These are phyloP conservation scores for Ciconia maguari DNA, from an alignment of 2,113 vertebrate genomes.

Conservation along the genomic window DNA sequence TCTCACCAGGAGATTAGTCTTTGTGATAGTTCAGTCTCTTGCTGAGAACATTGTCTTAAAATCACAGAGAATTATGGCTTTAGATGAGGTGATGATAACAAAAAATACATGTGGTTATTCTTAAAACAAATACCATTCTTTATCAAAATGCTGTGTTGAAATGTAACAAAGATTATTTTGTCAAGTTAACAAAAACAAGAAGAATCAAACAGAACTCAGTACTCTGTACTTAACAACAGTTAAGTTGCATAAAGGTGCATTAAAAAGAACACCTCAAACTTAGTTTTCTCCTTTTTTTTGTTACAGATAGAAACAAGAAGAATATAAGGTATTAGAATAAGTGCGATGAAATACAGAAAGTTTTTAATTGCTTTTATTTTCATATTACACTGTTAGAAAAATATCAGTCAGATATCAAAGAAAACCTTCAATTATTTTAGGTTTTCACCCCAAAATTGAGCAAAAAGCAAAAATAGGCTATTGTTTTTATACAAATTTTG, in stretches of 20 bases:
- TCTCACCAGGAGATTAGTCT: slow-evolving; percentile 33
- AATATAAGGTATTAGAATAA: neutral
- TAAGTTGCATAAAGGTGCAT: neutral
- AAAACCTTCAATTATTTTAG: neutral
- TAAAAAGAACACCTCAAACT: neutral
- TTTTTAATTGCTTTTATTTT: neutral
- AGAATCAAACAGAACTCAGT: neutral
- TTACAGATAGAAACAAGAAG: neutral
- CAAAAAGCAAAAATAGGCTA: neutral
- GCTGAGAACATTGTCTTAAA: slow-evolving; percentile 40
- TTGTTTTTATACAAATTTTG: neutral
- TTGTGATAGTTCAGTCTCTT: slow-evolving; percentile 45
- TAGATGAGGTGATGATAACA: slow-evolving; percentile 3
- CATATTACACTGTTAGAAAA: neutral
- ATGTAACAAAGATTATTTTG: neutral
- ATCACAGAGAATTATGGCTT: neutral
- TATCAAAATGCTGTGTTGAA: slow-evolving; percentile 9
- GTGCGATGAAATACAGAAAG: neutral
- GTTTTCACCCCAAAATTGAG: neutral
- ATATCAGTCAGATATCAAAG: neutral
- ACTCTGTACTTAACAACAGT: neutral
- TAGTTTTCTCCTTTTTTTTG: neutral
- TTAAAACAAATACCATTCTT: slow-evolving; percentile 25
- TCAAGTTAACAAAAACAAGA: neutral
- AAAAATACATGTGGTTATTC: neutral